phyloP scores from a whole-genome alignment of 2,113 vertebrate species.

The Gorilla gorilla region DNA sequence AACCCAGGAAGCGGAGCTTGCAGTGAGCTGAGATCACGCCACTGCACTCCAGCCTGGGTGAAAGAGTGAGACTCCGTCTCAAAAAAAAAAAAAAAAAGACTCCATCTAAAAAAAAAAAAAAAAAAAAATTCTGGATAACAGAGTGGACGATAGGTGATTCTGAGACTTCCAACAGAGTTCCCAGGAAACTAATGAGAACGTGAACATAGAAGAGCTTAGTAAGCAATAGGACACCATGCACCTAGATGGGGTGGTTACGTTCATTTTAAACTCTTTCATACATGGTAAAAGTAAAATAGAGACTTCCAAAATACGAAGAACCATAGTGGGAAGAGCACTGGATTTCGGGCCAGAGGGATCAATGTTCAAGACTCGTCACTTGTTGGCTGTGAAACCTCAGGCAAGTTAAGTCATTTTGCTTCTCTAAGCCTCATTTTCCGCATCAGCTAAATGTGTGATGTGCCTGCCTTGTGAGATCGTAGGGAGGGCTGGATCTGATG shows the following conservation, averaged over 20 bases:
- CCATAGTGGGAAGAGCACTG: not conserved
- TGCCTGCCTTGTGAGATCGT: accelerated
- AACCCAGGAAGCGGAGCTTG: too few relatives aligned
- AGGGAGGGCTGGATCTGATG: not conserved
- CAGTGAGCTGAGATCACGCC: too few relatives aligned
- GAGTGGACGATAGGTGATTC: not conserved
- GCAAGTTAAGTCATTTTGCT: not conserved
- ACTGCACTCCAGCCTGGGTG: too few relatives aligned
- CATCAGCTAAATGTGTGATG: not conserved
- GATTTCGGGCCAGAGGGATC: not conserved
- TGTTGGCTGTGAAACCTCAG: not conserved
- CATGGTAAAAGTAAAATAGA: not conserved
- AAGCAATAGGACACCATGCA: not conserved
- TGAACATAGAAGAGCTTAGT: not conserved
- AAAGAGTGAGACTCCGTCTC: too few relatives aligned
- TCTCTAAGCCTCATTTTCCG: not conserved
- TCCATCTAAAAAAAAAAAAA: too few relatives aligned
- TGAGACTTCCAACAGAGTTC: not conserved
- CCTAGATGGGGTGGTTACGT: not conserved
- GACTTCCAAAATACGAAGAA: not conserved
- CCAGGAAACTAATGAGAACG: not conserved
- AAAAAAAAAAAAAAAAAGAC: too few relatives aligned
- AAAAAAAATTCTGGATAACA: not conserved
- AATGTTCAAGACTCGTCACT: not conserved
- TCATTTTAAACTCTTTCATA: not conserved